These are phyloP conservation scores for Chelmon rostratus DNA, from an alignment of 2,797 vertebrate species.

Conservation along the genomic window DNA sequence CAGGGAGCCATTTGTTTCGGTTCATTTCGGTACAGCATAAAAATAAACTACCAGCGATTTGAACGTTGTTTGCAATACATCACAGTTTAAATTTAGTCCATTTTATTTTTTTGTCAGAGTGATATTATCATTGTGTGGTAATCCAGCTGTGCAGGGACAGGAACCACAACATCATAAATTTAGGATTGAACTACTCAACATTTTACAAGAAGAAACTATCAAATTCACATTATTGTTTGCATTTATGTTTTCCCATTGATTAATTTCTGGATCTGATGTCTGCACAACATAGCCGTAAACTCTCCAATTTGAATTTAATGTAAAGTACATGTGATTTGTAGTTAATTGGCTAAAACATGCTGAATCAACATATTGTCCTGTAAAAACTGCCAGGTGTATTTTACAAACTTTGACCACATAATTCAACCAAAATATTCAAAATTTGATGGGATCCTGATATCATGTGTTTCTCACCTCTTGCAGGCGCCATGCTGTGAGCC, in stretches of 20 bases:
- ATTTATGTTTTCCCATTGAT: not conserved
- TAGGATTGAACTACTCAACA: not conserved
- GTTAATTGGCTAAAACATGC: slow-evolving; percentile 13
- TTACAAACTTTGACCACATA: not conserved
- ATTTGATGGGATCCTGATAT: slow-evolving; percentile 17
- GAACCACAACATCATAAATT: not conserved
- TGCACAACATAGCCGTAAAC: not conserved
- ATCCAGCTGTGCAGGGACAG: slow-evolving; percentile 5
- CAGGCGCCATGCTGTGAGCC: slow-evolving; percentile 93
- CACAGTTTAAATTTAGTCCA: slow-evolving; percentile 4
- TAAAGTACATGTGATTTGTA: not conserved
- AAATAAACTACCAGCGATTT: slow-evolving; percentile 16
- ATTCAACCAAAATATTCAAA: slow-evolving; percentile 14
- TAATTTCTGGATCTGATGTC: not conserved
- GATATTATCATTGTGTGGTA: not conserved
- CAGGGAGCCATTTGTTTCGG: slow-evolving; percentile 49
- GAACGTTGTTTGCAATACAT: slow-evolving; percentile 24
- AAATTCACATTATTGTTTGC: not conserved
- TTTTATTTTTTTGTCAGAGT: slow-evolving; percentile 8
- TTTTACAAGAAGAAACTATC: not conserved
- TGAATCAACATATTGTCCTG: not conserved
- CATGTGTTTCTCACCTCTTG: not conserved
- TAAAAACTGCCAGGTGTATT: not conserved
- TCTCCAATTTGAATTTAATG: not conserved
- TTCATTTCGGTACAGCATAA: slow-evolving; percentile 37